phyloP scores from a whole-genome alignment of 2,888 invertebrate species.

The Andrena bucephala region DNA sequence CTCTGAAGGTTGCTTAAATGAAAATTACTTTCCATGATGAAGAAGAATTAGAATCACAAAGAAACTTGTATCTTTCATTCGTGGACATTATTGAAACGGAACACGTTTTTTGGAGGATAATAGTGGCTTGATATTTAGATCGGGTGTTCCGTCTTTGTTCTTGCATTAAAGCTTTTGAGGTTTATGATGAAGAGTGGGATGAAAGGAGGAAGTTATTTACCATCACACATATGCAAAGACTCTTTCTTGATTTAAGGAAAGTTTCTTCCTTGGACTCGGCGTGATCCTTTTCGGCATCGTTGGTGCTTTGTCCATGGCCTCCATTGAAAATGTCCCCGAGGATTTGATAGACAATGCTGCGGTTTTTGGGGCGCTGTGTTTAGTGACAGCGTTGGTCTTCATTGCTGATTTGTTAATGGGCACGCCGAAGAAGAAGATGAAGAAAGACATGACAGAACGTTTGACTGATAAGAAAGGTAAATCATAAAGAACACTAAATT shows the following conservation, averaged over 20 bases:
- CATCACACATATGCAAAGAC: not conserved
- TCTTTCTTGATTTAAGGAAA: constrained; percentile 85
- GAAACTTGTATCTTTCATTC: not conserved
- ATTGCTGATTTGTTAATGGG: constrained; percentile 87
- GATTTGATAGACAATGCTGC: constrained; percentile 90
- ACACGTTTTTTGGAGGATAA: not conserved
- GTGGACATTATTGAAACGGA: not conserved
- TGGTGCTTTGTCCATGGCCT: constrained; percentile 90
- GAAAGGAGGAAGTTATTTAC: not conserved
- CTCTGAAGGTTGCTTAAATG: not conserved
- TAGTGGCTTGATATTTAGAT: not conserved
- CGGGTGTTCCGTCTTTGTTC: not conserved
- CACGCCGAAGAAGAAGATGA: constrained; percentile 72
- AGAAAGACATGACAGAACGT: constrained; percentile 74
- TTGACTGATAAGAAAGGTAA: constrained; percentile 79
- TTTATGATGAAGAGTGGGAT: not conserved
- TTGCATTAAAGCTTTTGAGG: not conserved
- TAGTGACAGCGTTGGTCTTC: constrained; percentile 89
- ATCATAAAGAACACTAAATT: constrained; percentile 37
- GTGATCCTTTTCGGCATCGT: constrained; percentile 89
- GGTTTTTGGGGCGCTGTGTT: constrained; percentile 89
- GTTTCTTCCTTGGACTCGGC: constrained; percentile 90
- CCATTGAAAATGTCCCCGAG: constrained; percentile 90
- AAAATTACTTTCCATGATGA: not conserved
- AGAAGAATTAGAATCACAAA: not conserved